Evolutionary conservation across 2,888 invertebrate genomes (phyloP).

Genomic region (Lucinisca nassula): DNA sequence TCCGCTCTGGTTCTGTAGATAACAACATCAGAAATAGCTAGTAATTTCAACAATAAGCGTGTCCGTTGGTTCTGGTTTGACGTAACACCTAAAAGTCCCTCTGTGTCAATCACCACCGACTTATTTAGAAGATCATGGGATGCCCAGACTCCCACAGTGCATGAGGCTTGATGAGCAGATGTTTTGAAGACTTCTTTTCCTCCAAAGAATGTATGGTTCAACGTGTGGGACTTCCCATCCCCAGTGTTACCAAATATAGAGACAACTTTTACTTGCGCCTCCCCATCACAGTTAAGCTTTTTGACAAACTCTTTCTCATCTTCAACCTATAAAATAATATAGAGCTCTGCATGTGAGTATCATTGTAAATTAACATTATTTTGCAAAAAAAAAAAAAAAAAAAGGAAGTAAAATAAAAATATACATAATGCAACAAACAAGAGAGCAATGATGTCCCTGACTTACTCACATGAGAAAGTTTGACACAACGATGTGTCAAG

Average conservation of each 20-base stretch:
- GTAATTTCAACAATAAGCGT: conserved; percentile 92
- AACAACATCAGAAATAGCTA: conserved; percentile 94
- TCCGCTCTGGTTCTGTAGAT: conserved; percentile 93
- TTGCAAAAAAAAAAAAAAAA: too few relatives aligned
- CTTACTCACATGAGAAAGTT: too few relatives aligned
- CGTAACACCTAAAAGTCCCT: conserved; percentile 92
- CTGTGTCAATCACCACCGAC: conserved; percentile 93
- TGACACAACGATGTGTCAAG: too few relatives aligned
- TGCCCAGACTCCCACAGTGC: conserved; percentile 94
- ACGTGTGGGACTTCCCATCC: conserved; percentile 94
- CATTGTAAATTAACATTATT: too few relatives aligned
- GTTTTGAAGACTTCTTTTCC: conserved; percentile 91
- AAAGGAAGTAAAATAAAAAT: too few relatives aligned
- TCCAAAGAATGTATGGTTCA: conserved; percentile 92
- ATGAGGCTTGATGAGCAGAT: conserved; percentile 91
- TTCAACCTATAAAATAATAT: conserved; percentile 78
- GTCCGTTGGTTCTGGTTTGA: conserved; percentile 91
- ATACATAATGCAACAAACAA: too few relatives aligned
- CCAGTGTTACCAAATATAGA: conserved; percentile 95
- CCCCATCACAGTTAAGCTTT: conserved; percentile 85
- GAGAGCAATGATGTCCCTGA: too few relatives aligned
- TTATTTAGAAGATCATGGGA: conserved; percentile 91
- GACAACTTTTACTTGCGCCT: conserved; percentile 91
- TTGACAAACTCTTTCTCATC: conserved; percentile 85
- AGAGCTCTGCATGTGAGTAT: too few relatives aligned